Evolutionary conservation across 35 echinoderm and acorn worm genomes (phyloP).

Genomic region (Ophioderma brevispina): DNA sequence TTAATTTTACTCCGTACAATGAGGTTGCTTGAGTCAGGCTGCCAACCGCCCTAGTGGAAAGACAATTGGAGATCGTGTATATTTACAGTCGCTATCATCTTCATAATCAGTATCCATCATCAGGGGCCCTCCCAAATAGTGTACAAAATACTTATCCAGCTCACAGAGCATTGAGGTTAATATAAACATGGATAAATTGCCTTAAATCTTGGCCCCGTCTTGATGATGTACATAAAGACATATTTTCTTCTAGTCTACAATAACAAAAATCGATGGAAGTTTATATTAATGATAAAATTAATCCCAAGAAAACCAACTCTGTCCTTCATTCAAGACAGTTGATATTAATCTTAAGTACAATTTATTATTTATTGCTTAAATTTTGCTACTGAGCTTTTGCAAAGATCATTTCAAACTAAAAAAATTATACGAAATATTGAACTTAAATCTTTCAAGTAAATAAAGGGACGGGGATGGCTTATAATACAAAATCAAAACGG

Average conservation of each 20-base stretch:
- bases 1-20: background rate
- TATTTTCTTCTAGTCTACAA: background rate
- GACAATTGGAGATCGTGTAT: background rate
- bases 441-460: no score
- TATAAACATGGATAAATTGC: background rate
- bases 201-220: background rate
- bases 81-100: background rate
- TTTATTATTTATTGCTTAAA: no score
- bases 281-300: background rate
- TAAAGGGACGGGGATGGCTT: no score
- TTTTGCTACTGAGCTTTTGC: no score
- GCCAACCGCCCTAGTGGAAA: background rate
- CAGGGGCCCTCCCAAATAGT: background rate
- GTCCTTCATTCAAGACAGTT: no score
- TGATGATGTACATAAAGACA: background rate
- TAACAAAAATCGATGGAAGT: slow-evolving; percentile 1
- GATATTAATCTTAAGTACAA: no score
- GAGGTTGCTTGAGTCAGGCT: background rate
- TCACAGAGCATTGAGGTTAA: background rate
- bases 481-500: no score
- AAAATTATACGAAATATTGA: no score
- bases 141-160: slow-evolving; percentile 10
- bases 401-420: no score
- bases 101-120: background rate
- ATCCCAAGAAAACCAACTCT: no score